Evolutionary conservation across 2,113 vertebrate species (phyloP).

Genomic region (Vicugna pacos): DNA sequence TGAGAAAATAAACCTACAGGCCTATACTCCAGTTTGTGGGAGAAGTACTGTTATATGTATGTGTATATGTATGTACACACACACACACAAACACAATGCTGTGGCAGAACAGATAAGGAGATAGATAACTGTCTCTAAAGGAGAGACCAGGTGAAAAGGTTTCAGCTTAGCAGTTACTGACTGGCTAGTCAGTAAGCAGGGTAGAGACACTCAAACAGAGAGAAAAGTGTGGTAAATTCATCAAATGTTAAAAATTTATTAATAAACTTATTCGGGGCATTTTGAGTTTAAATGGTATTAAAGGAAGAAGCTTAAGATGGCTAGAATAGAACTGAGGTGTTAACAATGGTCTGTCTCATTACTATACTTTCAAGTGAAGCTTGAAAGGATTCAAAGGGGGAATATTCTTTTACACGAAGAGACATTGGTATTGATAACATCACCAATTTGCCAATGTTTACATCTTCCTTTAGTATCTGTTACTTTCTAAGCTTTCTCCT

Average conservation of each 20-base stretch:
- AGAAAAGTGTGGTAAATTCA: background rate
- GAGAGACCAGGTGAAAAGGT: background rate
- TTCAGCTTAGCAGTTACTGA: background rate
- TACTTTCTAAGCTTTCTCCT: background rate
- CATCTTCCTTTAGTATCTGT: background rate
- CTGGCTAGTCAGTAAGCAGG: background rate
- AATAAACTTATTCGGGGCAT: background rate
- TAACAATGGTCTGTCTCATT: background rate
- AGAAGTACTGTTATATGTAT: too few species aligned
- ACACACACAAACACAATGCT: background rate
- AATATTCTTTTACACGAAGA: background rate
- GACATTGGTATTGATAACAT: background rate
- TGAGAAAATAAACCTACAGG: background rate
- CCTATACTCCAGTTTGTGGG: background rate
- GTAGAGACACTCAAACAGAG: background rate
- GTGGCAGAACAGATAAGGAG: background rate
- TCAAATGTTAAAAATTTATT: background rate
- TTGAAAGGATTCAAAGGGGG: background rate
- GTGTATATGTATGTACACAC: background rate
- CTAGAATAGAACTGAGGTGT: background rate
- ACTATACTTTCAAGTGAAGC: background rate
- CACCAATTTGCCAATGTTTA: background rate
- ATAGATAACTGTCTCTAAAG: background rate
- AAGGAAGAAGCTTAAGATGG: background rate
- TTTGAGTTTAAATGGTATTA: background rate